phyloP scores from a whole-genome alignment of 2,888 invertebrate species.

The Phengaris alcon region DNA sequence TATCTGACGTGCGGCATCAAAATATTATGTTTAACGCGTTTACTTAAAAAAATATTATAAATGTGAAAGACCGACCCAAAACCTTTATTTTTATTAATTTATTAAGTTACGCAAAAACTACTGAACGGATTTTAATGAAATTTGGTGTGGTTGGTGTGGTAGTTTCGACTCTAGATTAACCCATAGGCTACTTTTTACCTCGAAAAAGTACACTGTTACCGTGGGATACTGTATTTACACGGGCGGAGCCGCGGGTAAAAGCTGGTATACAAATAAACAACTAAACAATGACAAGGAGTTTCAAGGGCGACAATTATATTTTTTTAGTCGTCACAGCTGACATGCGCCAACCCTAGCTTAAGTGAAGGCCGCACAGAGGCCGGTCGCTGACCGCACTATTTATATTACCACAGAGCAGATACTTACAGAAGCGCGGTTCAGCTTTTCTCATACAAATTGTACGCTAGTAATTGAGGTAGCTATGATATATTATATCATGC shows the following conservation, averaged over 20 bases:
- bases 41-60: too few species aligned
- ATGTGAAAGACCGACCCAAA: too few species aligned
- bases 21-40: too few species aligned
- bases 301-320: background rate
- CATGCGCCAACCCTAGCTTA: slow-evolving; percentile 41
- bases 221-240: too few species aligned
- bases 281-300: background rate
- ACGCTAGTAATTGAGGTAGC: slow-evolving; percentile 36
- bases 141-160: too few species aligned
- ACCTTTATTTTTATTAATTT: too few species aligned
- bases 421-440: slow-evolving; percentile 45
- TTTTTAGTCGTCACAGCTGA: background rate
- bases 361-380: slow-evolving; percentile 74
- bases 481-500: slow-evolving; percentile 32
- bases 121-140: too few species aligned
- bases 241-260: background rate
- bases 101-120: too few species aligned
- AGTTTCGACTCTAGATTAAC: too few species aligned
- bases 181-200: too few species aligned
- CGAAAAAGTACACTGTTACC: too few species aligned
- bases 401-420: slow-evolving; percentile 50
- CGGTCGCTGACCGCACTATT: slow-evolving; percentile 75
- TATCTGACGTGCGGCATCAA: too few species aligned
- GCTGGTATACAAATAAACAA: background rate
- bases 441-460: slow-evolving; percentile 31